These are phyloP conservation scores for Armadillidium nasatum DNA, from an alignment of 1,140 invertebrate species.

Conservation along the genomic window DNA sequence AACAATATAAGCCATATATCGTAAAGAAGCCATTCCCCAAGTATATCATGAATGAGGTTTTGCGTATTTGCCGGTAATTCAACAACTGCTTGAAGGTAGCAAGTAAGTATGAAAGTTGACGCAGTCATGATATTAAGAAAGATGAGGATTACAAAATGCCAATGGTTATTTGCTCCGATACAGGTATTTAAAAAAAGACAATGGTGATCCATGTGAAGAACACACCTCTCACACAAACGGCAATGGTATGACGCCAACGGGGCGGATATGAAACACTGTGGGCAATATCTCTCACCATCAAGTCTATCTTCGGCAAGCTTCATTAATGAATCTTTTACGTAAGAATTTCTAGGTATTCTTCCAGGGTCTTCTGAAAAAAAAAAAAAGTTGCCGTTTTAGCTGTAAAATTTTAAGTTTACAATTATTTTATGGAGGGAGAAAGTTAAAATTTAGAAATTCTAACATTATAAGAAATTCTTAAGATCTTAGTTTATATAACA, in stretches of 20 bases:
- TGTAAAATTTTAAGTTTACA: background rate
- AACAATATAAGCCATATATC: constrained; percentile 34
- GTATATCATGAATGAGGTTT: too few species aligned
- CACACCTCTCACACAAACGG: constrained; percentile 29
- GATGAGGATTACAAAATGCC: constrained; percentile 33
- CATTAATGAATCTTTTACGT: constrained; percentile 28
- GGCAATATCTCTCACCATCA: constrained; percentile 29
- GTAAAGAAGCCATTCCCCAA: constrained; percentile 18
- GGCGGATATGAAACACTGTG: constrained; percentile 32
- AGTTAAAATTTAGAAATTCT: too few species aligned
- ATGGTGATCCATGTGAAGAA: constrained; percentile 35
- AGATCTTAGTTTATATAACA: too few species aligned
- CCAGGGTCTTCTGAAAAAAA: constrained; percentile 31
- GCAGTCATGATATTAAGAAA: constrained; percentile 28
- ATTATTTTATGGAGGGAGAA: too few species aligned
- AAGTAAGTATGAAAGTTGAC: constrained; percentile 22
- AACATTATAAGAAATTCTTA: too few species aligned
- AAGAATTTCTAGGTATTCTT: constrained; percentile 26
- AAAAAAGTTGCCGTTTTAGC: background rate
- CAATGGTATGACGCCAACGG: constrained; percentile 34
- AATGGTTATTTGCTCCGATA: constrained; percentile 33
- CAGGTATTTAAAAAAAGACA: constrained; percentile 37
- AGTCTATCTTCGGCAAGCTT: constrained; percentile 29
- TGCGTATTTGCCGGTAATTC: background rate
- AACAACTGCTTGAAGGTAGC: constrained; percentile 16